Evolutionary conservation across 2,113 vertebrate genomes (phyloP), one percentile per base, ranked within the genome.

Genomic region (Anoplopoma fimbria): DNA sequence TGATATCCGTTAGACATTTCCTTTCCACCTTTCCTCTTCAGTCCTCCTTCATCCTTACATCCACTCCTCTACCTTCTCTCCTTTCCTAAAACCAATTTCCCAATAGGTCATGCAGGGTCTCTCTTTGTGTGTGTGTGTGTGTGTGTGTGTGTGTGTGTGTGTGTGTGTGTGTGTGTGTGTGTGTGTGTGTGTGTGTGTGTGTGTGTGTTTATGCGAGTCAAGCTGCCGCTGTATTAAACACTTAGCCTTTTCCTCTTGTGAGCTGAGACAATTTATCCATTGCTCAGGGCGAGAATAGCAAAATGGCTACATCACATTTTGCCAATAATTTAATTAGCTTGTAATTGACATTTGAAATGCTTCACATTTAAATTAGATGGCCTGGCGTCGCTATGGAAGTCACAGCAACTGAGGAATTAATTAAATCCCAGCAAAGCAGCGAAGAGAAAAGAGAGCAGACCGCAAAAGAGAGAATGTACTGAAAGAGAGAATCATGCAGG

Each of bases 291-390:
- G 9, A 89, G 87, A 87, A 74, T 78, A 89, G 87, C 36, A 13
- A 90, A 88, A 84, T 76, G 69, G 75, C 90, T 87, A 83, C 92
- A 89, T 91, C 83, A 82, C 89, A 88, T 90, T 89, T 82, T 91
- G 85, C 90, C 83, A 85, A 92, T 92, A 88, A 89, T 92, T 90
- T 87, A 92, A 92, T 93, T 92, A 88, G 83, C 85, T 89, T 78
- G 83, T 92, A 92, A 93, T 90, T 92, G 92, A 90, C 89, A 90
- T 91, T 93, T 93, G 88, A 90, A 92, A 91, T 87, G 91, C 79
- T 87, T 90, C 88, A 84, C 72, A 89, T 93, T 92, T 91, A 91
- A 91, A 92, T 92, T 86, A 90, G 89, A 85, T 33, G 72, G 82
- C 47, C 51, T 12, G 33, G 61, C 60, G 13, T 80, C 2, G n/a